Evolutionary conservation across 2,113 vertebrate species (phyloP), one percentile per base, ranked within the genome.

Genomic region (Globicephala melas): DNA sequence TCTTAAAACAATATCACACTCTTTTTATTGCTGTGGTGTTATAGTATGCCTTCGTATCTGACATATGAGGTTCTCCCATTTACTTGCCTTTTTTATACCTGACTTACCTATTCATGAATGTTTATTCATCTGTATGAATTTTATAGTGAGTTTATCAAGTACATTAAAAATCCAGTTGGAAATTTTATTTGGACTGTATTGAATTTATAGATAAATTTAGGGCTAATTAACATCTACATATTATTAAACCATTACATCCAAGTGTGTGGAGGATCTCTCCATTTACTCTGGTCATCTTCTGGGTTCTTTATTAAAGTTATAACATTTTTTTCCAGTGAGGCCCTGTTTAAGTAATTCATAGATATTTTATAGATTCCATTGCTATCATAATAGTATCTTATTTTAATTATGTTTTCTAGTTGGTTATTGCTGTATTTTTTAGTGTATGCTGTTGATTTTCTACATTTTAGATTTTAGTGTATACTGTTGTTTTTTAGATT

Each of bases 141-240:
- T 92, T 89, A 71, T 38, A 95, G 31, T 84, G 28, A 79, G 23
- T 92, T 89, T 92, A 95, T 70, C n/a, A 63, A 79, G 41, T 89
- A 50, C 1, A 20, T 92, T 28, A 36, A 82, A 80, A 92, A 76
- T 63, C 38, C 13, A 63, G 18, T n/a, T 68, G 8, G 65, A 82
- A n/a, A 14, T 87, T 91, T 94, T 67, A 87, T 74, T 94, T 87
- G 11, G 9, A 67, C 23, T 83, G 4, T 23, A 83, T 21, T 55
- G 23, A 82, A 67, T 31, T 82, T 94, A 79, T 31, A 62, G 55
- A 31, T 71, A 47, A 92, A 82, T 82, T 62, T 71, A 82, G 38
- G 90, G 65, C 20, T 71, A 14, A 76, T 62, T 62, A 17, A 82
- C 36, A 60, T 82, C 28, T 89, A 9, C 60, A 55, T 89, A 55